Evolutionary conservation across 2,888 invertebrate genomes (phyloP), one percentile per base, ranked within the genome.

Genomic region (Caenorhabditis afra): DNA sequence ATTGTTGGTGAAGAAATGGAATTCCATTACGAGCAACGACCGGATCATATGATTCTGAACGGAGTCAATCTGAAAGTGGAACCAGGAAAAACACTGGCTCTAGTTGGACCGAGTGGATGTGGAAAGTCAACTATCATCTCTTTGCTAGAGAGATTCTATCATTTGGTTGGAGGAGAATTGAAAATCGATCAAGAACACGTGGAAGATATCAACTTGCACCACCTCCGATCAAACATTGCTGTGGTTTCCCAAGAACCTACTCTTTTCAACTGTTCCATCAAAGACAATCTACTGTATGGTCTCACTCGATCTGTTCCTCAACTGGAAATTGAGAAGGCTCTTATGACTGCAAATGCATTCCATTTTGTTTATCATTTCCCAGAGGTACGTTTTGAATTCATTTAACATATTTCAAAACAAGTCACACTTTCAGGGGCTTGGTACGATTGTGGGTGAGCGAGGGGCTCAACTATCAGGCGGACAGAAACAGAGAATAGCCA

Each of bases 141-240:
- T 29, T 85, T 91, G 2, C 91, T 96, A 0, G 94, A 95, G 91
- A 92, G 95, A 74, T 95, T 95, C 90, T 96, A 96, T 90, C 95
- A 95, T 90, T 94, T 94, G 0, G 91, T 91, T 5, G 91, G 90
- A 3, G 95, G 95, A 12, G 89, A 91, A 47, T 93, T 95, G 79
- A 64, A 76, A 39, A 83, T 91, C n/a, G 91, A 91, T 73, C 85
- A 86, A 11, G 67, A 87, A 12, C 87, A 90, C 16, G 86, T 91
- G 5, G 59, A 75, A 23, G 78, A 82, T 22, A 66, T 82, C 35
- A 85, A 86, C 49, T 59, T 84, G 18, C 64, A 71, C 4, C 90
- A 89, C 81, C 83, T 91, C 5, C 91, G 91, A 64, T 57, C 83
- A 47, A 89, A 91, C 84, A 81, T 91, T 10, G 85, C 91, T 7